Evolutionary conservation across 2,797 vertebrate species (phyloP).

Genomic region (Acridotheres tristis): DNA sequence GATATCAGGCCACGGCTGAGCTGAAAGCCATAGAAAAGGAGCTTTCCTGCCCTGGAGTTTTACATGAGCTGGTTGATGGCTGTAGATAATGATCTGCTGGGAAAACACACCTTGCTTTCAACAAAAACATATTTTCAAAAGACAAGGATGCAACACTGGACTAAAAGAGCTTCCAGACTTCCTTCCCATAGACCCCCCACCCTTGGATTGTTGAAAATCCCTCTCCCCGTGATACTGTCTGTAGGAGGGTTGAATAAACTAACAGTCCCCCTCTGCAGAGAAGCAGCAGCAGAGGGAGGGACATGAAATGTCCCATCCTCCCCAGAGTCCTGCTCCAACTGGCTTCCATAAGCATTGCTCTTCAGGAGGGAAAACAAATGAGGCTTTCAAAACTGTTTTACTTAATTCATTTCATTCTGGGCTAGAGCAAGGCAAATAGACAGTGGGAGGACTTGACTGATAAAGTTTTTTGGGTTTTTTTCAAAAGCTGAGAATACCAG

Average conservation of each 20-base stretch:
- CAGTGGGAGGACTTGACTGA: constrained; percentile 47
- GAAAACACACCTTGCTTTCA: not conserved
- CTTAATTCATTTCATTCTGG: constrained; percentile 33
- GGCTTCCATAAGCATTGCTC: not conserved
- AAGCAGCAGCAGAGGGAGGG: not conserved
- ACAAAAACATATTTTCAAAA: not conserved
- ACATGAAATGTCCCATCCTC: not conserved
- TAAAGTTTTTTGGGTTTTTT: not conserved
- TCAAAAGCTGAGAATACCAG: constrained; percentile 41
- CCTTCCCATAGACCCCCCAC: not conserved
- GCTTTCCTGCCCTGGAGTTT: not conserved
- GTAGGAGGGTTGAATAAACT: not conserved
- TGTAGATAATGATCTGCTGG: not conserved
- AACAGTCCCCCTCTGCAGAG: not conserved
- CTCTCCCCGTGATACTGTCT: not conserved
- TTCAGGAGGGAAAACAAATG: constrained; percentile 36
- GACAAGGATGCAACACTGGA: not conserved
- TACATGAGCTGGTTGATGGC: not conserved
- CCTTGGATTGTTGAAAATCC: not conserved
- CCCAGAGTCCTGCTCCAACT: not conserved
- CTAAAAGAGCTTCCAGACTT: not conserved
- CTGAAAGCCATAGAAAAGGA: not conserved
- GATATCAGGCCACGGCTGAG: not conserved
- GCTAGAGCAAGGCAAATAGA: constrained; percentile 26
- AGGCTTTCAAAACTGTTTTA: constrained; percentile 40